Base-by-base conservation (phyloP, 2,113 vertebrate genomes). In the Coracopsis vasa region DNA sequence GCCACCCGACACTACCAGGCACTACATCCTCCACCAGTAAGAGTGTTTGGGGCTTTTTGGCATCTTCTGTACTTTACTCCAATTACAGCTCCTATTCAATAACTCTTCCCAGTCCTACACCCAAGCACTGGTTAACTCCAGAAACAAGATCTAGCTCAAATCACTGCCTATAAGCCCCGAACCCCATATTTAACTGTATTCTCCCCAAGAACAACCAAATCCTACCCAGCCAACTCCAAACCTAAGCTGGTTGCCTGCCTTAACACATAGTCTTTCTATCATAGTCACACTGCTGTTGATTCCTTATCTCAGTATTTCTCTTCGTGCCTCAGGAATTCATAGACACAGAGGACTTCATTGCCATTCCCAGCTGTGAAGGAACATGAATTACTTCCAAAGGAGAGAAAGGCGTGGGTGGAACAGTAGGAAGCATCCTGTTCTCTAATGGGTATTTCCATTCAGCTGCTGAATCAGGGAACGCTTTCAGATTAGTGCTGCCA, bases 381-480 rank as follows among this genome's bases (percentile, higher is more conserved):
- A 78, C 85, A 96, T 5, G 64, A 93, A 94, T 88, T 80, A 62
- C 67, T 88, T 86, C 88, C 10, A 12, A 80, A 80, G 51, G 48
- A 84, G 65, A 95, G 74, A 93, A 70, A 92, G 83, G 84, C 16
- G 77, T 83, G 41, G 93, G 93, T 28, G 81, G 94, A 94, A 82
- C 74, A 79, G 88, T 60, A 42, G 71, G 78, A 94, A 95, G 91
- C 88, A 94, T 94, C 90, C 62, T 94, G 88, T 93, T 94, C 90
- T 51, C 78, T 93, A 77, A 80, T 42, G 69, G 94, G 65, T 82
- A 67, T 95, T 94, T 97, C 90, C 86, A 95, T 28, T 94, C 77
- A 82, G 80, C 73, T 97, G 95, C 92, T 96, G 92, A 97, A 92
- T 95, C 92, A 95, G 90, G 93, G 79, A 94, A 93, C 84, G 31